A percentile compares a stretch with the other conserved stretches of the same genome.
These are phyloP conservation scores for Autographa gamma DNA, from an alignment of 2,888 invertebrate genomes.

Conservation along the genomic window DNA sequence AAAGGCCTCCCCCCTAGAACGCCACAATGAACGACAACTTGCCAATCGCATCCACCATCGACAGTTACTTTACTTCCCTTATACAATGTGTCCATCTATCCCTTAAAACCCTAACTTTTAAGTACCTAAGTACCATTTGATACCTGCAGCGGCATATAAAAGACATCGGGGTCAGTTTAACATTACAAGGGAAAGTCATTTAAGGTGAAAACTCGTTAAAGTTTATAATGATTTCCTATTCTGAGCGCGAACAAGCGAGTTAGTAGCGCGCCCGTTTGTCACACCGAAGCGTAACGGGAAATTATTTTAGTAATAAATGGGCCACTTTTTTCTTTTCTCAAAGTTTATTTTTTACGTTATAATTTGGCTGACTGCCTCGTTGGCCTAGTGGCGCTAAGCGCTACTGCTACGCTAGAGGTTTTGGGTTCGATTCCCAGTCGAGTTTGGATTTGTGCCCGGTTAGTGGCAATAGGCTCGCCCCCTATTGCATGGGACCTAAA, in stretches of 20 bases:
- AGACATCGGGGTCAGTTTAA: conserved; percentile 23
- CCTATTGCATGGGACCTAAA: too few species aligned
- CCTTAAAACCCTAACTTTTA: neutral
- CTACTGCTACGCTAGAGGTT: too few species aligned
- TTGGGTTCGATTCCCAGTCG: too few species aligned
- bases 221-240: conserved; percentile 70
- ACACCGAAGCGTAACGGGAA: conserved; percentile 30
- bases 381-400: too few species aligned
- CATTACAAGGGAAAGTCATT: conserved; percentile 50
- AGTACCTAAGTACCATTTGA: neutral
- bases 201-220: conserved; percentile 68
- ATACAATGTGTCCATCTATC: neutral
- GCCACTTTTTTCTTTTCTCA: neutral
- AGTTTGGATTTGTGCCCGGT: too few species aligned
- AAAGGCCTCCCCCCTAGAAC: too few species aligned
- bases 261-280: conserved; percentile 31
- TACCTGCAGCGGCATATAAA: conserved; percentile 13
- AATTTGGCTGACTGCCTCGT: too few species aligned
- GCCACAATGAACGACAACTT: too few species aligned
- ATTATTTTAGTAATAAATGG: neutral
- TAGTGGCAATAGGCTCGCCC: too few species aligned
- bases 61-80: too few species aligned
- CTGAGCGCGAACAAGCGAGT: conserved; percentile 54
- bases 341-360: too few species aligned
- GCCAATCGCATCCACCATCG: too few species aligned